phyloP scores from a whole-genome alignment of 2,797 vertebrate genomes.

The Eutrigla gurnardus region DNA sequence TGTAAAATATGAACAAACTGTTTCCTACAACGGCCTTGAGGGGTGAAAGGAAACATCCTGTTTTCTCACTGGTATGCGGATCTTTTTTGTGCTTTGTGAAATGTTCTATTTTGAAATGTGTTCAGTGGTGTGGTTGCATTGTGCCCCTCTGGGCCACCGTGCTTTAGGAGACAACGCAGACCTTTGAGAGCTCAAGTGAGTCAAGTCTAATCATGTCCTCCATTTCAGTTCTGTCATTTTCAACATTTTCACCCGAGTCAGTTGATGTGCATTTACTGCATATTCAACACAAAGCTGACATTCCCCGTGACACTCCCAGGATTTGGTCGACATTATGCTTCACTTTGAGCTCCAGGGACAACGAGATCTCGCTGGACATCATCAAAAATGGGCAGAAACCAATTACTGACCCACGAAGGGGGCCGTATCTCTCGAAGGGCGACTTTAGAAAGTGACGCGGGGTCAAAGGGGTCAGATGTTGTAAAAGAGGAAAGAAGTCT shows the following conservation, averaged over 20 bases:
- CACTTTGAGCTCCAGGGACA: neutral
- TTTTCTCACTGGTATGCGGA: neutral
- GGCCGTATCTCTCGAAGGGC: neutral
- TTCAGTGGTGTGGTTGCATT: neutral
- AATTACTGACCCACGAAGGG: slow-evolving; percentile 4
- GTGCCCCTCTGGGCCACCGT: too few relatives aligned
- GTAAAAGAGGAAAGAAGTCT: slow-evolving; percentile 4
- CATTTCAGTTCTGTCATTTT: neutral
- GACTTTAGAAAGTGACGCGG: neutral
- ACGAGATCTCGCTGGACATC: neutral
- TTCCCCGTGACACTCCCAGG: too few relatives aligned
- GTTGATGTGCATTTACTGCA: neutral
- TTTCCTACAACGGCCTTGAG: neutral
- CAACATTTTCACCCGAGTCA: neutral
- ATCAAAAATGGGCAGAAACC: neutral
- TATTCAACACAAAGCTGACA: neutral
- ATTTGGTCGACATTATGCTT: neutral
- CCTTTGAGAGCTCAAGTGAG: neutral
- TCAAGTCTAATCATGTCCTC: neutral
- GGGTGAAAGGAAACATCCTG: neutral
- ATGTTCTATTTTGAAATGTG: neutral
- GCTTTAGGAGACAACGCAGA: neutral
- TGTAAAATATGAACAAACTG: too few relatives aligned
- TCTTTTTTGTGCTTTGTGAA: neutral
- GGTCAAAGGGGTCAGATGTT: neutral